Conservation (phyloP, 2,797 vertebrate species). For the Urophycis tenuis region DNA sequence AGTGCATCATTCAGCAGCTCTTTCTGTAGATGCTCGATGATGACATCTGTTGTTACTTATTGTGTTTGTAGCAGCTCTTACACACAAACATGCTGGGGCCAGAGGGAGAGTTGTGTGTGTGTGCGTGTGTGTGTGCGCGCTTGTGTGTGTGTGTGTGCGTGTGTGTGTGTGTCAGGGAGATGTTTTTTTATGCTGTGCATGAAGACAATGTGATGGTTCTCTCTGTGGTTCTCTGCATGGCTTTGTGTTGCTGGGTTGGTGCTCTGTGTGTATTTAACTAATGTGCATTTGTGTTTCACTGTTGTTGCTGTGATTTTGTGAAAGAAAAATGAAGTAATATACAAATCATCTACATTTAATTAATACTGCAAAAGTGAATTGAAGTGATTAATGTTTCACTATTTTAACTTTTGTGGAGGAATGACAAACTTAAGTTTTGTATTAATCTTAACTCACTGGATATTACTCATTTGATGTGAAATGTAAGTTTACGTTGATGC, state of each 20-base stretch:
- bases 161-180: no score
- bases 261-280: background rate
- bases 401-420: background rate
- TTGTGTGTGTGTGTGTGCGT: background rate
- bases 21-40: background rate
- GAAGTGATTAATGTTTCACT: background rate
- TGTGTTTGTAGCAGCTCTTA: background rate
- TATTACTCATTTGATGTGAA: background rate
- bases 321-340: no score
- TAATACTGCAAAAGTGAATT: background rate
- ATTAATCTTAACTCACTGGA: background rate
- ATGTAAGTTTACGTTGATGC: background rate
- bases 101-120: background rate
- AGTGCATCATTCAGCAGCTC: no score
- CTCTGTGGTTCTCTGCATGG: background rate
- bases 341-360: no score
- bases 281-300: background rate
- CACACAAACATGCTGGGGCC: background rate
- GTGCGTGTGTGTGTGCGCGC: background rate
- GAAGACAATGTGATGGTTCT: background rate
- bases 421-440: background rate
- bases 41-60: background rate
- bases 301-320: background rate
- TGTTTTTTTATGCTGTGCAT: background rate
- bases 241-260: slow-evolving; percentile 16